A percentile compares a stretch with the other conserved stretches of the same genome.
These are phyloP conservation scores for Platorchestia sp. DNA, from an alignment of 1,140 invertebrate genomes.

Conservation along the genomic window DNA sequence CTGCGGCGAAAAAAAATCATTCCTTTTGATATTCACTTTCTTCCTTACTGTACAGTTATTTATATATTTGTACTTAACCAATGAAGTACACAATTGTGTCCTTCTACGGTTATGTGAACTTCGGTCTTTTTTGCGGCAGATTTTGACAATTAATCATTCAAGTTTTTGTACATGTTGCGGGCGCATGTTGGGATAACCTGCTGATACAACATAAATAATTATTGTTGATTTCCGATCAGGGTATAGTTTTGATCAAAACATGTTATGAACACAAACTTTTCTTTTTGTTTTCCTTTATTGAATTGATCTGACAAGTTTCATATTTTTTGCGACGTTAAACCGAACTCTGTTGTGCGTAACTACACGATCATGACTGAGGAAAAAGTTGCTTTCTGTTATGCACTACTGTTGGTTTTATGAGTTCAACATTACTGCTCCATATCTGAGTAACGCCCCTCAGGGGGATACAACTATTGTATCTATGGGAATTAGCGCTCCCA, in stretches of 20 bases:
- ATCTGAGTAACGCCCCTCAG: no score
- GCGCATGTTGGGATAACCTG: background rate
- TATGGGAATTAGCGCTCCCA: no score
- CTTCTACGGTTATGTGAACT: background rate
- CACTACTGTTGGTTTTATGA: no score
- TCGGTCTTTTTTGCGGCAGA: background rate
- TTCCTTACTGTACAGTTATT: background rate
- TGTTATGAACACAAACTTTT: background rate
- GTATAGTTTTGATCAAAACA: background rate
- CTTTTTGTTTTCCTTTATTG: no score
- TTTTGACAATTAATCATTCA: background rate
- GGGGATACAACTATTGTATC: no score
- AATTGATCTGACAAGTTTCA: no score
- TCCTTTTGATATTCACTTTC: background rate
- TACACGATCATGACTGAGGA: no score
- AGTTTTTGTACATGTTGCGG: background rate
- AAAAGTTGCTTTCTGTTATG: no score
- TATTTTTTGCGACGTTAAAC: no score
- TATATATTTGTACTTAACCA: background rate
- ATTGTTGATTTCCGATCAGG: background rate
- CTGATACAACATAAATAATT: background rate
- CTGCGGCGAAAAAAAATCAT: background rate
- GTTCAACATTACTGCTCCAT: no score
- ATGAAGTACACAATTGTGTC: background rate
- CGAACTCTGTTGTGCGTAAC: no score